Base-by-base conservation (phyloP, 2,888 invertebrate genomes). In the Lacanobia wlatinum region DNA sequence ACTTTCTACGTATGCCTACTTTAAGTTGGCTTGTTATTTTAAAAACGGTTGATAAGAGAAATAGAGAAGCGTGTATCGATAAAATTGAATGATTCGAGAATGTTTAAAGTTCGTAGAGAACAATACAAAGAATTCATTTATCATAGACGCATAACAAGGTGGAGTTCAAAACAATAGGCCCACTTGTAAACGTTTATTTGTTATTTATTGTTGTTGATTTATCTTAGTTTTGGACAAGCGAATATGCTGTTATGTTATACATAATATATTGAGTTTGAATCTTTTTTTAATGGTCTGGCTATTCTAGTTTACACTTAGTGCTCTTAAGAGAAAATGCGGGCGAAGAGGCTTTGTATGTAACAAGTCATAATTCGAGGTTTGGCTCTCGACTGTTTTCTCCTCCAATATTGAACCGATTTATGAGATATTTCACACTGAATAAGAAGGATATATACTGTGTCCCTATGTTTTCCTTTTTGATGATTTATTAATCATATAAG, bases 91-190 rank as follows among this genome's bases (percentile, higher is more conserved):
- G 81, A 86, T 85, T 85, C 63, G 68, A 75, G 67, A 84, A 87
- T 81, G 62, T 77, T 77, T 76, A 61, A 76, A 84, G 83, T 84
- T 79, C 75, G 76, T 79, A 84, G 68, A 68, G 83, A 71, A 76
- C 81, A 86, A 82, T 72, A 77, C 75, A 87, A 84, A 84, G 80
- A 82, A 83, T 84, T 86, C 84, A 90, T 90, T 90, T 88, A 89
- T 90, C 87, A 88, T 76, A 65, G 69, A 55, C 70, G 77, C 81
- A 87, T 89, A 89, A 87, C 85, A 84, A 89, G 87, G 70, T 82
- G 76, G 73, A 79, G 71, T 64, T 43, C 61, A 76, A 84, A 88
- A 89, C 89, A 89, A 89, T 88, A 83, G 87, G 60, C 72, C 55
- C 67, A 78, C 84, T 83, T 84, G 82, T 87, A 86, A 86, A 78